These are phyloP conservation scores for Notospermus geniculatus DNA, from an alignment of 1,140 invertebrate genomes.

Conservation along the genomic window DNA sequence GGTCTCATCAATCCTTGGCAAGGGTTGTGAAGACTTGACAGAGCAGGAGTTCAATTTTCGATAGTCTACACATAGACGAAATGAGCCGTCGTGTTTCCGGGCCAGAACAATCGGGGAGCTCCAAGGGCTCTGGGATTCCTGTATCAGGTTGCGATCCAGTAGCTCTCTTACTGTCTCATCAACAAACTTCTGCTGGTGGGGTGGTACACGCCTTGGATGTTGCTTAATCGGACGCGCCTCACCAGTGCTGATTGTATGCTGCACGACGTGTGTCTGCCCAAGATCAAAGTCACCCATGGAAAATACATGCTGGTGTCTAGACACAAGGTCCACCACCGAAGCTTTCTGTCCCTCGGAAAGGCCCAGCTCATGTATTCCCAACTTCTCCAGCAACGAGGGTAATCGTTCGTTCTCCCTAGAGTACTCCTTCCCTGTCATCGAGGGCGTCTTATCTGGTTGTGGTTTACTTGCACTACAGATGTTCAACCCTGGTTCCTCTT, in stretches of 20 bases:
- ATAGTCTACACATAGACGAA: constrained; percentile 38
- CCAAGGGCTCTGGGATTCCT: constrained; percentile 34
- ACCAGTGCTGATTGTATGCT: constrained; percentile 21
- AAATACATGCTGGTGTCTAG: constrained; percentile 17
- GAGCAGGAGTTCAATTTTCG: constrained; percentile 32
- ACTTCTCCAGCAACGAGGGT: too few relatives aligned
- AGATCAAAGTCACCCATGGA: constrained; percentile 14
- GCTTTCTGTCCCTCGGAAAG: not conserved
- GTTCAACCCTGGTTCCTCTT: too few relatives aligned
- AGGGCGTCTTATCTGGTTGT: not conserved
- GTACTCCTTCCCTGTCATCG: not conserved
- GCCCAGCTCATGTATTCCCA: not conserved
- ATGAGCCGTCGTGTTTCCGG: constrained; percentile 29
- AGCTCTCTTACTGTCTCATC: constrained; percentile 11
- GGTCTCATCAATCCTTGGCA: constrained; percentile 39
- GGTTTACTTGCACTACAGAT: not conserved
- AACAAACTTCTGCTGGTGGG: constrained; percentile 12
- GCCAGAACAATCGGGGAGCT: constrained; percentile 38
- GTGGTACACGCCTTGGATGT: constrained; percentile 13
- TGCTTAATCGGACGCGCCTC: constrained; percentile 20
- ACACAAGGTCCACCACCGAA: constrained; percentile 7
- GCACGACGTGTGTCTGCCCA: constrained; percentile 12
- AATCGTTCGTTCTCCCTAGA: too few relatives aligned
- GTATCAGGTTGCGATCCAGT: constrained; percentile 30
- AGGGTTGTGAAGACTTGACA: constrained; percentile 24